Conservation (phyloP, 2,888 invertebrate genomes). For the Eupeodes luniger region DNA sequence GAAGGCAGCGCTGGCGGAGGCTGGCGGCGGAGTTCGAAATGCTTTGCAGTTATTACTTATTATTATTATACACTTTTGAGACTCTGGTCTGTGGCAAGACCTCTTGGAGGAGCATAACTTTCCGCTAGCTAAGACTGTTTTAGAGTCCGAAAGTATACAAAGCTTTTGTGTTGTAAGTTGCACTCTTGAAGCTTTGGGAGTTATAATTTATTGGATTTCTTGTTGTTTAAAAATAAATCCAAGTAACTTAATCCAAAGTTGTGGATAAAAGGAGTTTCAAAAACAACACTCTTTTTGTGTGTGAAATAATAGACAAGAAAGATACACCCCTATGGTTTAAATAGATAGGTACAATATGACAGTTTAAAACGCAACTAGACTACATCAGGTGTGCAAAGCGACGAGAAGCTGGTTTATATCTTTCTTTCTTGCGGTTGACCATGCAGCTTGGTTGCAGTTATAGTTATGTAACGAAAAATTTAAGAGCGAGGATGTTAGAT, state of each 20-base stretch:
- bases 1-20: no score
- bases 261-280: constrained; percentile 35
- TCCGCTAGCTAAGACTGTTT: constrained; percentile 18
- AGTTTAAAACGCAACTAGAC: constrained; percentile 1
- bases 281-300: constrained; percentile 19
- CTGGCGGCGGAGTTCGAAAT: constrained; percentile 31
- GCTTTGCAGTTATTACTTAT: constrained; percentile 51
- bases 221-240: background rate
- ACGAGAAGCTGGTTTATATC: constrained; percentile 51
- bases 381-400: background rate
- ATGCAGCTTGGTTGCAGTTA: constrained; percentile 60
- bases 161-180: constrained; percentile 65
- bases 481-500: constrained; percentile 52
- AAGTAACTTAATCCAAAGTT: constrained; percentile 49
- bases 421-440: constrained; percentile 35
- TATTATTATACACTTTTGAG: constrained; percentile 23
- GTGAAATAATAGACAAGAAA: constrained; percentile 31
- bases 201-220: background rate
- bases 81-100: constrained; percentile 46
- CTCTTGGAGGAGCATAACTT: constrained; percentile 50
- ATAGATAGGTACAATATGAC: constrained; percentile 28
- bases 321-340: constrained; percentile 8
- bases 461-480: constrained; percentile 51
- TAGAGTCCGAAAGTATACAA: background rate
- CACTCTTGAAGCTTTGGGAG: constrained; percentile 57